Base-by-base conservation (phyloP, 2,797 vertebrate genomes). In the Intellagama lesueurii region DNA sequence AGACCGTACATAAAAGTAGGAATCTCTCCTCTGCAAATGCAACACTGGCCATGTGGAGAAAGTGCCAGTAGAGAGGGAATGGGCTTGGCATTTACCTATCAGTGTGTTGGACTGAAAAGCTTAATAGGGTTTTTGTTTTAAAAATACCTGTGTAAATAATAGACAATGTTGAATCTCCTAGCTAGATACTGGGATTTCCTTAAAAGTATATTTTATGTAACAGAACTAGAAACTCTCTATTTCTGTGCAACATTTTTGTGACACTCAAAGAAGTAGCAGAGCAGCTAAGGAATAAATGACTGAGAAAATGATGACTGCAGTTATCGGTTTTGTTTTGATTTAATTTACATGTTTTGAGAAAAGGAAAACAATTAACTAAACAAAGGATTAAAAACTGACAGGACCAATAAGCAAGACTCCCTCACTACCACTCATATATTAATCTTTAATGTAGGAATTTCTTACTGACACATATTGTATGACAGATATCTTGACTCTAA, bases 111-210 rank as follows among this genome's bases (percentile, higher is more conserved):
- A 56, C 7, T 8, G 52, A 56, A 56, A 56, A 56, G 12, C 12
- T 56, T 7, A 56, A 56, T 14, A 56, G 52, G 52, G 4, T 56
- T 56, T 56, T 56, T 56, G 1, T 93, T 92, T 95, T 94, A 92
- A 92, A 95, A 95, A 95, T 93, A 77, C 85, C 68, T 76, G 93
- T 91, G 91, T 3, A 40, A 40, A 40, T 40, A 40, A 92, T 35
- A 2, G 1, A 73, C 40, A 11, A 52, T 60, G 73, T 92, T 86
- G 87, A 86, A 78, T 87, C 2, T 52, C 19, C 80, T 64, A 70
- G 60, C 79, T 88, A 85, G 24, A 49, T 49, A 86, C 64, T 47
- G 81, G 16, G 49, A 14, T 88, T 11, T 30, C 26, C 91, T 75
- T 90, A 82, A 77, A 7, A 8, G 0, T 90, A 9, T n/a, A 35